Evolutionary conservation across 2,113 vertebrate genomes (phyloP), one percentile per base, ranked within the genome.

Genomic region (Corythoichthys intestinalis): DNA sequence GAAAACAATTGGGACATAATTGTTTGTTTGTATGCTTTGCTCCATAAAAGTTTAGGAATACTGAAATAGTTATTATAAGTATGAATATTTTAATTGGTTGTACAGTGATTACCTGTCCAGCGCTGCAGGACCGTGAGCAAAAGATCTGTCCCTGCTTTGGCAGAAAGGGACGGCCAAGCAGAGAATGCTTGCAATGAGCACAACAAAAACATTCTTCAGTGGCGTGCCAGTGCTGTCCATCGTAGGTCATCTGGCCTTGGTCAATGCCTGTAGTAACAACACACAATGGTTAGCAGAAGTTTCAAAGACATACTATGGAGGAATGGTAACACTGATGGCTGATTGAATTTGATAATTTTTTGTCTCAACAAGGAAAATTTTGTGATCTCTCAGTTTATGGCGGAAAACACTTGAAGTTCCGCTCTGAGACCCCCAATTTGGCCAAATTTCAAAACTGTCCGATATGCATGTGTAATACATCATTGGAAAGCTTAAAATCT

Each of bases 161-260:
- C 71, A 99, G 92, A 86, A 99, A 99, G 0, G 97, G 97, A 9
- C 95, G 94, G 2, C 97, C 97, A 68, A 99, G 92, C 46, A 99
- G 93, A 0, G 97, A 98, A 38, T 97, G 96, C 86, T 95, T 98
- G 87, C 97, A 99, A 73, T 94, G 95, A 0, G 95, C 96, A 0
- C 97, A 99, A 87, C 96, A 96, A 88, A 99, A 99, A 74, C 97
- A 98, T 83, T 94, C 93, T 85, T 99, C 97, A 0, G 96, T 98
- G 67, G 97, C 97, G 0, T 99, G 97, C 97, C 97, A 99, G 87
- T 99, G 97, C 69, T 98, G 96, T 28, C 97, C 97, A 0, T 98
- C 96, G 0, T 99, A 99, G 0, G 96, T 97, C 97, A 99, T 99
- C 82, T 99, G 97, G 62, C 97, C 97, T 85, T 98, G 96, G 90